These are phyloP conservation scores for Rhabdomys pumilio DNA, from an alignment of 2,797 vertebrate genomes.

Conservation along the genomic window DNA sequence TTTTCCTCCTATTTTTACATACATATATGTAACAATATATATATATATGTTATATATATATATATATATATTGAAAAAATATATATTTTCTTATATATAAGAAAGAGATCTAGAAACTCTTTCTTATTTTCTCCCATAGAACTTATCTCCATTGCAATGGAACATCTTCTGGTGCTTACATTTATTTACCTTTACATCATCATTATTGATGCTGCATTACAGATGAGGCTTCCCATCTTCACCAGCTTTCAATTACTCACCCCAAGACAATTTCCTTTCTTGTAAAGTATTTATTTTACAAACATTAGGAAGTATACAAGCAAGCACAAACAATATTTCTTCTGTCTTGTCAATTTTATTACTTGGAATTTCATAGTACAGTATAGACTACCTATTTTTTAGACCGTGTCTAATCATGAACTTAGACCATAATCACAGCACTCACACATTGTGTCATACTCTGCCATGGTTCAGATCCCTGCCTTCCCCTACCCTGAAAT, in stretches of 20 bases:
- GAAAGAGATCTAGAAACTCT: not conserved
- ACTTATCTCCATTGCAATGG: not conserved
- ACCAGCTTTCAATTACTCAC: not conserved
- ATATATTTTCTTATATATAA: too few relatives aligned
- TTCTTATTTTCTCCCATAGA: not conserved
- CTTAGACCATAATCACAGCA: not conserved
- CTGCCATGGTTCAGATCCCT: not conserved
- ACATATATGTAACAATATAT: too few relatives aligned
- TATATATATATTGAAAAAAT: too few relatives aligned
- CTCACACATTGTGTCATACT: not conserved
- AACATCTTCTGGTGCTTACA: not conserved
- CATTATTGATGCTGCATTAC: fast-evolving
- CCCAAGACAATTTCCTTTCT: not conserved
- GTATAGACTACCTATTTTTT: not conserved
- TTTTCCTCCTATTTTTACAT: not conserved
- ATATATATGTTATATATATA: too few relatives aligned
- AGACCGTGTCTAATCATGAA: not conserved
- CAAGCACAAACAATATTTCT: not conserved
- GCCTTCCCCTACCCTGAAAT: not conserved
- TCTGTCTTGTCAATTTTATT: not conserved
- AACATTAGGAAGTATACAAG: not conserved
- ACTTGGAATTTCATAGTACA: not conserved
- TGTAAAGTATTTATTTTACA: not conserved
- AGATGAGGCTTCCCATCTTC: not conserved
- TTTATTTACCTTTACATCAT: not conserved